Percentiles rank a stretch among this genome's conserved stretches.
phyloP scores from a whole-genome alignment of 1,140 invertebrate species.

The Brachionus sp. region DNA sequence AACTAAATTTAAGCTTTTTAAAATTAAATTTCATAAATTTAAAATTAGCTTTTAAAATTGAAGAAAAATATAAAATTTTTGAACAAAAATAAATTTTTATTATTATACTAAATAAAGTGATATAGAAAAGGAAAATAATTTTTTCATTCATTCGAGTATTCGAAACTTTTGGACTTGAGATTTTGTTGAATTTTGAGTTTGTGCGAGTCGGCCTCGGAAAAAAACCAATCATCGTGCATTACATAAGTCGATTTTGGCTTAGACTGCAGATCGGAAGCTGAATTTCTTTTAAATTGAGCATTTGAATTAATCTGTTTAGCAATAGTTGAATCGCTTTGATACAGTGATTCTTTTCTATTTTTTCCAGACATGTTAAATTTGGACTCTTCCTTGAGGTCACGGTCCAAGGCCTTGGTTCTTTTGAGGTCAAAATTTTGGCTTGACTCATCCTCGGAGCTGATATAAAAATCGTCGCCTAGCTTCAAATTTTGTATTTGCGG shows the following conservation, averaged over 20 bases:
- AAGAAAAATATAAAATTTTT: too few species aligned
- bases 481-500: not conserved
- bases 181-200: not conserved
- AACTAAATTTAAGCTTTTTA: too few species aligned
- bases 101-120: not conserved
- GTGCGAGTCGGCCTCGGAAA: not conserved
- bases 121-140: not conserved
- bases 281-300: not conserved
- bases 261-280: not conserved
- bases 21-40: too few species aligned
- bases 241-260: not conserved
- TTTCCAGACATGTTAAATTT: conserved; percentile 19
- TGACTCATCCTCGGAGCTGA: conserved; percentile 21
- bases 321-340: not conserved
- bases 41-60: not conserved
- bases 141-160: not conserved
- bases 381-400: not conserved
- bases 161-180: conserved; percentile 26
- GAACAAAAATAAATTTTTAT: not conserved
- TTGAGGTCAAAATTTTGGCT: not conserved
- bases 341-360: not conserved
- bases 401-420: not conserved
- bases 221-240: conserved; percentile 36
- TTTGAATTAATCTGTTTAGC: not conserved
- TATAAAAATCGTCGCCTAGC: conserved; percentile 16